Evolutionary conservation across 2,888 invertebrate species (phyloP), one percentile per base, ranked within the genome.

Genomic region (Ptychoptera albimana): DNA sequence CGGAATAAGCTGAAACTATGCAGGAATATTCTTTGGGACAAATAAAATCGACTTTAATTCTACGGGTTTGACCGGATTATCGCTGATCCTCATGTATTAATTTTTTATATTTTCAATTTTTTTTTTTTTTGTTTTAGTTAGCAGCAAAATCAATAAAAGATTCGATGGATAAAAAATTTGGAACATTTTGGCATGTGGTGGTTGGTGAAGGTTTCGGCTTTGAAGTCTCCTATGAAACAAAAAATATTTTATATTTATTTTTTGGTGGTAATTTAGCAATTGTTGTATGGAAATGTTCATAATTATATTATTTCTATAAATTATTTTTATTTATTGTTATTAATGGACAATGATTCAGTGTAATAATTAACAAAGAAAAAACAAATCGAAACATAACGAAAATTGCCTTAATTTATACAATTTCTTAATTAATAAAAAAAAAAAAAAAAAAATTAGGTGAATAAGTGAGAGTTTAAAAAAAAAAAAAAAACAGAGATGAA

Each of bases 101-200:
- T 37, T 31, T 30, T 42, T 29, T 39, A 44, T 43, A 42, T 6
- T 12, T 6, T 12, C 4, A 12, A 32, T 7, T 7, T 3, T 32
- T 11, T 32, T 32, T 32, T 4, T 32, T n/a, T 41, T 30, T 45
- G 29, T 48, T 49, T 30, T 43, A 92, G 77, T 72, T 77, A 52
- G 93, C 93, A 1, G 91, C 96, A n/a, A 79, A 77, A 53, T 80
- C 86, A 75, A 88, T 96, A 45, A 96, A 96, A 67, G 93, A 96
- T 56, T 75, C 79, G 39, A 80, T 96, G 82, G 96, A 96, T 66
- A 92, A 91, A 66, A 91, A 89, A 62, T 93, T 89, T 64, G 94
- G 94, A 3, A 81, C 88, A 1, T 82, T 89, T 47, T 94, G 93
- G 78, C 89, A 92, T 66, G 88, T 84, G n/a, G 83, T 94, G 1